Conservation (phyloP, 1,140 invertebrate genomes). For the Pogonomyrmex californicus region DNA sequence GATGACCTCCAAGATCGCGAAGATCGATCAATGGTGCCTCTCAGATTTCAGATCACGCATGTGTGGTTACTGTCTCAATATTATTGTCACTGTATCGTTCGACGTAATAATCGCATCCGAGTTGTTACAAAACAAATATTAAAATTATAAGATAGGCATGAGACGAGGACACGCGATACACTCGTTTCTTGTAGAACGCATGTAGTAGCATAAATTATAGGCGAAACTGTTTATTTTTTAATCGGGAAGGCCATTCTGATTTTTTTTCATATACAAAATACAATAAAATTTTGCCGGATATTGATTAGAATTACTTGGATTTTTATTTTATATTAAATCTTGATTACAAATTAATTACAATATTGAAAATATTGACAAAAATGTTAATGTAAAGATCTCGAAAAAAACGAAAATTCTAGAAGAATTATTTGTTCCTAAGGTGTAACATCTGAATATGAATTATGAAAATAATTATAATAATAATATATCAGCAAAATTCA, state of each 20-base stretch:
- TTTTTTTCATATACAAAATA: slow-evolving; percentile 12
- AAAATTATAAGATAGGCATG: neutral
- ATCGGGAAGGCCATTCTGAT: neutral
- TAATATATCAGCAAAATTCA: neutral
- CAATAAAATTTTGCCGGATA: neutral
- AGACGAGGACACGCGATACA: neutral
- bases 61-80: neutral
- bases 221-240: neutral
- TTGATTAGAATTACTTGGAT: neutral
- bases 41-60: slow-evolving; percentile 7
- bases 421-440: neutral
- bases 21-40: neutral
- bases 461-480: neutral
- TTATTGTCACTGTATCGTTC: neutral
- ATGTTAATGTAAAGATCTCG: too few species aligned
- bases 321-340: too few species aligned
- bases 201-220: neutral
- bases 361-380: too few species aligned
- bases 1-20: neutral
- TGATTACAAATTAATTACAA: too few species aligned
- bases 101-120: slow-evolving; percentile 9
- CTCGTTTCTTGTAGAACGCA: neutral
- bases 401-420: too few species aligned
- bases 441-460: neutral
- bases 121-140: neutral